Percentiles rank a stretch among this genome's conserved stretches.
phyloP scores from a whole-genome alignment of 2,888 invertebrate species.

The Griposia aprilina region DNA sequence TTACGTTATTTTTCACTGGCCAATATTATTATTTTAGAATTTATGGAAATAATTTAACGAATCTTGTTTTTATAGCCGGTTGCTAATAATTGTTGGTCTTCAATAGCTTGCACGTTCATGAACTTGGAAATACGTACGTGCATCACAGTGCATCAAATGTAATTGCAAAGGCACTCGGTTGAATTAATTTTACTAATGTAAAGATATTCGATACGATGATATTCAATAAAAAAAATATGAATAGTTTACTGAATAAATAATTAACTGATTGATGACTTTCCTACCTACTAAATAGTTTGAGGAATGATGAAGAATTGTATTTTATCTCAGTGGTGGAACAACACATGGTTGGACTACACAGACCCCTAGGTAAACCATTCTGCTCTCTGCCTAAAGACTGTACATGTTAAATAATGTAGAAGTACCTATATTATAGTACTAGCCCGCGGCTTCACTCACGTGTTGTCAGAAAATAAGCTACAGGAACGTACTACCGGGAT shows the following conservation, averaged over 20 bases:
- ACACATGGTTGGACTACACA: background rate
- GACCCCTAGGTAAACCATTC: background rate
- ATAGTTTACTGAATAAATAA: background rate
- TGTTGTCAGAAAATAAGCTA: too few relatives aligned
- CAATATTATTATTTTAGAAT: background rate
- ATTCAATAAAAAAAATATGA: background rate
- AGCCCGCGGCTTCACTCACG: background rate
- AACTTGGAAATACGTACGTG: constrained; percentile 32
- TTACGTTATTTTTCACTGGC: background rate
- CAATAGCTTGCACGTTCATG: constrained; percentile 25
- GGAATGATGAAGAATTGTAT: background rate
- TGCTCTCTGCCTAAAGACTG: background rate
- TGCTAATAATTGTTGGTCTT: background rate
- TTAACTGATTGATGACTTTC: background rate
- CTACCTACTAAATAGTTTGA: background rate
- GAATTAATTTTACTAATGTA: background rate
- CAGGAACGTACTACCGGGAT: background rate
- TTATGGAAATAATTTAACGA: background rate
- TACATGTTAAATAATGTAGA: background rate
- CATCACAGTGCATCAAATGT: constrained; percentile 16
- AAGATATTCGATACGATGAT: background rate
- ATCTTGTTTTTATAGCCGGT: background rate
- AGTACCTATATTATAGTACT: background rate
- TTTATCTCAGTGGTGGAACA: background rate
- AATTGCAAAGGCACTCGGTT: background rate